Percentiles rank a stretch among this genome's conserved stretches.
These are phyloP conservation scores for Parasteatoda tepidariorum DNA, from an alignment of 1,140 invertebrate genomes.

Conservation along the genomic window DNA sequence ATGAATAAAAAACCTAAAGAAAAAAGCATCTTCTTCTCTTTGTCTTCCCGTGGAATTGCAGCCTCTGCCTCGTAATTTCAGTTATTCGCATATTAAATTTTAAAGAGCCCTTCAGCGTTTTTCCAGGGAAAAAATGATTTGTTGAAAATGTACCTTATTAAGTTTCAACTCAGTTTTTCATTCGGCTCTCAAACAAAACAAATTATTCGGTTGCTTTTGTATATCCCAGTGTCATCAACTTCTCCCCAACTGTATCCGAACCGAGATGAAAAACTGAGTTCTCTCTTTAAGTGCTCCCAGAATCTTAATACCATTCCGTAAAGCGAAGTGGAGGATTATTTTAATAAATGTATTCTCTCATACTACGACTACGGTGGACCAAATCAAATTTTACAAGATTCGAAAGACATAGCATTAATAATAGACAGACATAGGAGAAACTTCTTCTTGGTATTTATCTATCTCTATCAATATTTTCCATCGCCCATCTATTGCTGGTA, in stretches of 20 bases:
- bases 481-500: too few relatives aligned
- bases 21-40: slow-evolving; percentile 45
- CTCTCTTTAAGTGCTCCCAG: slow-evolving; percentile 39
- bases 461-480: too few relatives aligned
- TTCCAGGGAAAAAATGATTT: slow-evolving; percentile 56
- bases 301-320: slow-evolving; percentile 38
- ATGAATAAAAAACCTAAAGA: slow-evolving; percentile 59
- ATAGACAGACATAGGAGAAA: too few relatives aligned
- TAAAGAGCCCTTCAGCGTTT: slow-evolving; percentile 51
- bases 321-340: too few relatives aligned
- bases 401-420: too few relatives aligned
- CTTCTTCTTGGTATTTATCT: too few relatives aligned
- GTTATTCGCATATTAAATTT: slow-evolving; percentile 62
- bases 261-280: slow-evolving; percentile 46
- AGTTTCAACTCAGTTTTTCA: slow-evolving; percentile 59
- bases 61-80: slow-evolving; percentile 57
- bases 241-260: slow-evolving; percentile 30
- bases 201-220: slow-evolving; percentile 59
- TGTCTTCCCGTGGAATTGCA: slow-evolving; percentile 53
- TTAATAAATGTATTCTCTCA: too few relatives aligned
- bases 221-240: slow-evolving; percentile 40
- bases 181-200: slow-evolving; percentile 58
- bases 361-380: too few relatives aligned
- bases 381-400: too few relatives aligned
- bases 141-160: slow-evolving; percentile 61